Evolutionary conservation across 2,797 vertebrate species (phyloP), one percentile per base, ranked within the genome.

Genomic region (Oryzias sinensis): DNA sequence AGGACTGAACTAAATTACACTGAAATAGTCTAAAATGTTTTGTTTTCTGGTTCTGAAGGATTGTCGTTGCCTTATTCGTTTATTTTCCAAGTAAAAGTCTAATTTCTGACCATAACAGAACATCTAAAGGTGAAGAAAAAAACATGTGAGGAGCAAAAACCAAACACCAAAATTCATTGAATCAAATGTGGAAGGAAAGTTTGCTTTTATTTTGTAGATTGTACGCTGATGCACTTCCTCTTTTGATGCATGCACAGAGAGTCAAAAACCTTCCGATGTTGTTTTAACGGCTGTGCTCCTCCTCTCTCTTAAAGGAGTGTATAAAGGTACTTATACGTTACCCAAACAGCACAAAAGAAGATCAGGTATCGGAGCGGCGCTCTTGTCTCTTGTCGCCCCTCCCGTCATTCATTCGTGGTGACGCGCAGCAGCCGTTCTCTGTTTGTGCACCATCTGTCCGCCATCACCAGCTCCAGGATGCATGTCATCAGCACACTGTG

Each of bases 331-430:
- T 90, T 91, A 88, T 86, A 91, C 92, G 77, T 92, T 92, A 91
- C 90, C 92, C 84, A 93, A 93, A 93, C 91, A 91, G 83, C 92
- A 89, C 86, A 93, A 92, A 90, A 89, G 91, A 90, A 90, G 89
- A 90, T 93, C 92, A 93, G 92, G 92, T 93, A 93, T 91, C 89
- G 87, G 88, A 79, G 61, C 76, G 75, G 76, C 64, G 81, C 60
- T 17, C 5, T 51, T 40, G 52, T 33, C 43, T 43, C n/a, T 49
- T 45, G 41, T 37, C 15, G 11, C 14, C 24, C n/a, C 14, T 16
- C 15, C 79, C 73, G 72, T 86, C 68, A 72, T 45, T 68, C 87
- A 87, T 89, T 71, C 77, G 86, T 90, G 85, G 78, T 89, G 84
- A 83, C 83, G 65, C 89, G 84, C 79, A 72, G 76, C 85, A 83